Base-by-base conservation (phyloP, 2,888 invertebrate genomes). In the Clostera curtula region DNA sequence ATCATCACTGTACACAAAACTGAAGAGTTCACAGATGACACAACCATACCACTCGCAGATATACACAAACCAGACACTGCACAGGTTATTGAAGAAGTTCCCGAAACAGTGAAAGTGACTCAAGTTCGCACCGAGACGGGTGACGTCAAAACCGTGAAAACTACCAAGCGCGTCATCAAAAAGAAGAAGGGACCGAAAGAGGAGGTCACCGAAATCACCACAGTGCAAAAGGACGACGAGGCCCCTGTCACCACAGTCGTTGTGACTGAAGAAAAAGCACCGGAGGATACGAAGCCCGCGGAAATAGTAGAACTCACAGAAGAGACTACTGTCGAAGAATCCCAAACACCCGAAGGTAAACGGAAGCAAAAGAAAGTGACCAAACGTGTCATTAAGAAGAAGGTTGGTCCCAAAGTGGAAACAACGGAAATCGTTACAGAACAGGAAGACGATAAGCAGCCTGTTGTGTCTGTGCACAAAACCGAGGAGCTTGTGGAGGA, bases 201-300 rank as follows among this genome's bases (percentile, higher is more conserved):
- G 31, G 80, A 83, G 42, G 57, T 76, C 5, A 82, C 85, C 1
- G 77, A 76, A 49, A 75, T 75, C n/a, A 61, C 72, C 2, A 85
- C 83, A 3, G 55, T 75, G 8, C 62, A 79, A 34, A 65, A 70
- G 27, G 71, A 76, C 2, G 69, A 65, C 10, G 64, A 73, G 24
- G 47, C 43, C 1, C 68, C 73, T 0, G 45, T 65, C 1, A 69
- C 65, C 0, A 70, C 64, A 0, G 59, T 75, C 0, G 31, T 42
- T 0, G 42, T 53, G 37, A 64, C 25, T 43, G 76, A 54, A 53
- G 67, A 39, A 56, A 71, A 43, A 34, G 52, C 36, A 59, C 70
- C 23, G 45, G 68, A 26, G 4, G 18, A 27, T 1, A 4, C 3
- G 1, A 9, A 19, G 5, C 27, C 27, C 2, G 12, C 15, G 1